These are phyloP conservation scores for Lasiurus borealis DNA, from an alignment of 2,113 vertebrate species.

Conservation along the genomic window DNA sequence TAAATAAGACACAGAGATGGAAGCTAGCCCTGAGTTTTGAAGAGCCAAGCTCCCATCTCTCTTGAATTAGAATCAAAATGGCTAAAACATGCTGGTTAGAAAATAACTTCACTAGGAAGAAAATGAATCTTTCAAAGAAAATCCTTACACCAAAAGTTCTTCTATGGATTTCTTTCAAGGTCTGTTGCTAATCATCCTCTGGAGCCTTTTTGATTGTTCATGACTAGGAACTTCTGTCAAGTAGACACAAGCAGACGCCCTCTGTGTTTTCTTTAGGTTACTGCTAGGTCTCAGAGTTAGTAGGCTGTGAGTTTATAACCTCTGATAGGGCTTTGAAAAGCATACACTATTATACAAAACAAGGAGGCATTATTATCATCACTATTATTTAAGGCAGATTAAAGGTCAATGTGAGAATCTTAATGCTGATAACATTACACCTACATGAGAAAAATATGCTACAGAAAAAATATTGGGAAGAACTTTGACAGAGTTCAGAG, in stretches of 20 bases:
- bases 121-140: constrained; percentile 25
- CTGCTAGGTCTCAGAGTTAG: background rate
- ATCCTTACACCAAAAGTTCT: background rate
- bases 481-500: background rate
- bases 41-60: background rate
- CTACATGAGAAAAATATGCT: constrained; percentile 38
- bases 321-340: background rate
- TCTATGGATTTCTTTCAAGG: background rate
- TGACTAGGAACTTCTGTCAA: background rate
- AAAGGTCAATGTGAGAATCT: background rate
- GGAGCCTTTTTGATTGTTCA: background rate
- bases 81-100: background rate
- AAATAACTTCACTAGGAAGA: constrained; percentile 27
- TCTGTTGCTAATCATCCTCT: background rate
- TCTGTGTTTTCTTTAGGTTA: background rate
- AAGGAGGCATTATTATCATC: background rate
- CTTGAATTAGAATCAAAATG: constrained; percentile 7
- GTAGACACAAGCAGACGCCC: background rate
- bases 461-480: background rate
- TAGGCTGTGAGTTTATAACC: no score
- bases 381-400: background rate
- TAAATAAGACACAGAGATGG: background rate
- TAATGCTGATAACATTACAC: background rate
- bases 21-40: background rate
- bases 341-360: background rate